Evolutionary conservation across 1,140 invertebrate genomes (phyloP).

Genomic region (Aradophagus sp.): DNA sequence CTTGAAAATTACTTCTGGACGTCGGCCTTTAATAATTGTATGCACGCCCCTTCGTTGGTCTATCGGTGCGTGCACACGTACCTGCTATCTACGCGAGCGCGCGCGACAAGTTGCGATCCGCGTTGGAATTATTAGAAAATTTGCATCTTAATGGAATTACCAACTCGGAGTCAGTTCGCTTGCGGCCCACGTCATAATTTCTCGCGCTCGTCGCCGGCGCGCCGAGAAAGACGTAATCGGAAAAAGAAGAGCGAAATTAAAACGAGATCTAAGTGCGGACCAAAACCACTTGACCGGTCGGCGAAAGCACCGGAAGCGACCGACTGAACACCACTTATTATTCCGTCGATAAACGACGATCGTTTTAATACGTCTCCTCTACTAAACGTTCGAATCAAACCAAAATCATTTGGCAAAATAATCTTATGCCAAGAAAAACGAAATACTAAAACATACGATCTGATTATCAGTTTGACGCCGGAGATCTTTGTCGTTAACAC

Average conservation of each 20-base stretch:
- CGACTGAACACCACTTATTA: no score
- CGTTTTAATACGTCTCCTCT: no score
- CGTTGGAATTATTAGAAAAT: conserved; percentile 71
- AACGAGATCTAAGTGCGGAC: conserved; percentile 7
- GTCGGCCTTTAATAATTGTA: conserved; percentile 40
- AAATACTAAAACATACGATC: no score
- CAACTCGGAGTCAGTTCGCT: conserved; percentile 58
- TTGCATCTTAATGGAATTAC: conserved; percentile 75
- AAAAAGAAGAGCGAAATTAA: conserved; percentile 20
- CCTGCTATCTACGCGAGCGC: conserved; percentile 53
- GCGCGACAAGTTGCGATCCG: conserved; percentile 65
- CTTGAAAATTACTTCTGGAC: conserved; percentile 38
- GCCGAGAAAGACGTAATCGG: conserved; percentile 58
- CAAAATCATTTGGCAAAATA: no score
- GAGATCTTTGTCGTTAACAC: no score
- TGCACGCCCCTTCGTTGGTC: conserved; percentile 44
- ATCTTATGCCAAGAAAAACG: no score
- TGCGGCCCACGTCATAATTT: conserved; percentile 68
- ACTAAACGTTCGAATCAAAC: no score
- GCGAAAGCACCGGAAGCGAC: no score
- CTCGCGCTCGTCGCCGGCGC: conserved; percentile 59
- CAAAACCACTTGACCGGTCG: no score
- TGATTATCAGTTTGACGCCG: no score
- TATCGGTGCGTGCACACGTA: conserved; percentile 41
- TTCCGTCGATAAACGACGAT: no score